Base-by-base conservation (phyloP, 1,140 invertebrate species). In the Lycorma delicatula region DNA sequence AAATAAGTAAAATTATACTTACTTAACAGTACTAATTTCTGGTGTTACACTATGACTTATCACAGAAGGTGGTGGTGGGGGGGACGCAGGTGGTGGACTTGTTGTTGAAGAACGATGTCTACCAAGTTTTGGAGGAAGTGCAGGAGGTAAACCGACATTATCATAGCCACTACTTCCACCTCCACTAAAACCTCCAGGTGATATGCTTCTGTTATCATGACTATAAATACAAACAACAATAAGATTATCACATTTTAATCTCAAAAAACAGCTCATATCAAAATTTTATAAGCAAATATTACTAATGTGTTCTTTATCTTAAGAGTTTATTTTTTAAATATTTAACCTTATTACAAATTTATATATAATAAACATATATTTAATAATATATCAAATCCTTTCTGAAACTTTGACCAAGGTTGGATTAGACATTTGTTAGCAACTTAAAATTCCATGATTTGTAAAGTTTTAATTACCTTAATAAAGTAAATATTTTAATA, bases 121-220 rank as follows among this genome's bases (percentile, higher is more conserved):
- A 75, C 71, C 76, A 74, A 23, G 73, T 74, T 91, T 90, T 50
- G 89, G 89, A 53, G 88, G 89, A 61, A 91, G 71, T 16, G 86
- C 87, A 13, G 87, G 89, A 34, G 86, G 86, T 34, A 34, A 13
- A n/a, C 34, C 55, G 13, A 7, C n/a, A 25, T 34, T 49, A n/a
- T 48, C 46, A 1, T n/a, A 3, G 16, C 16, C 41, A 9, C 41
- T 12, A 20, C 38, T 3, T n/a, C 38, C 38, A n/a, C 41, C 13
- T 44, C 41, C 22, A 47, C 25, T 28, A 31, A 16, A 20, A 27
- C 41, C 16, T 26, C 23, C 18, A 3, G 56, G 56, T 11, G 56
- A 57, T 18, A 50, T 27, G 25, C 56, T 34, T 6, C 48, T n/a
- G 20, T 22, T 20, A 23, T 57, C 46, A 9, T 46, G 47, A 27